A percentile compares a stretch with the other conserved stretches of the same genome.
phyloP scores from a whole-genome alignment of 2,888 invertebrate species.

The Metalampra italica region DNA sequence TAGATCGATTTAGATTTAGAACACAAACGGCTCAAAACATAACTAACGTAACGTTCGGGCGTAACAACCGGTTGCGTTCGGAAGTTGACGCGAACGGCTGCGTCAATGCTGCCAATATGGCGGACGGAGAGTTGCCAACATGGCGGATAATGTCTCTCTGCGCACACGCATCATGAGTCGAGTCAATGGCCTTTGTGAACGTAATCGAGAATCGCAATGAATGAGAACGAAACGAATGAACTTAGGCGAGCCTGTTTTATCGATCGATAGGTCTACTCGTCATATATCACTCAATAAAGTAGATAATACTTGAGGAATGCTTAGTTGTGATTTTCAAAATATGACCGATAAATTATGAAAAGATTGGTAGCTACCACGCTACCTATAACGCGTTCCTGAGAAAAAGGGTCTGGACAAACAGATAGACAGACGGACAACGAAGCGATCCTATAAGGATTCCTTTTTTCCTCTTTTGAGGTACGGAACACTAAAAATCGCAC shows the following conservation, averaged over 20 bases:
- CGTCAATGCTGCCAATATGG: constrained; percentile 38
- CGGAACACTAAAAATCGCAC: too few relatives aligned
- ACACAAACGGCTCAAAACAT: constrained; percentile 55
- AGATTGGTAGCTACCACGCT: too few relatives aligned
- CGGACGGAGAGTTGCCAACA: constrained; percentile 21
- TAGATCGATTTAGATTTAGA: constrained; percentile 24
- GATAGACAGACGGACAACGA: too few relatives aligned
- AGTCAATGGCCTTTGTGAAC: constrained; percentile 24
- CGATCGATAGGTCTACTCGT: background rate
- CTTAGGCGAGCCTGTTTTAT: constrained; percentile 34
- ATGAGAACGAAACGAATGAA: constrained; percentile 45
- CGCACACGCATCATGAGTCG: background rate
- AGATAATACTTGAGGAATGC: too few relatives aligned
- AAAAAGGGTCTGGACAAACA: too few relatives aligned
- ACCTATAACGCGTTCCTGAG: too few relatives aligned
- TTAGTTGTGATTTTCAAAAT: too few relatives aligned
- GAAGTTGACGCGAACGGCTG: constrained; percentile 46
- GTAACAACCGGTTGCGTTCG: constrained; percentile 43
- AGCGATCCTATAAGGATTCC: too few relatives aligned
- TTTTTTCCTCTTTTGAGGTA: too few relatives aligned
- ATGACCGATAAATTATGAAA: too few relatives aligned
- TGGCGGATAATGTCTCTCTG: constrained; percentile 14
- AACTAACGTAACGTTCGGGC: constrained; percentile 61
- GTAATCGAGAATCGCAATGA: constrained; percentile 44
- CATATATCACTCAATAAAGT: too few relatives aligned